phyloP scores from a whole-genome alignment of 1,140 invertebrate species.

The Polyergus mexicanus region DNA sequence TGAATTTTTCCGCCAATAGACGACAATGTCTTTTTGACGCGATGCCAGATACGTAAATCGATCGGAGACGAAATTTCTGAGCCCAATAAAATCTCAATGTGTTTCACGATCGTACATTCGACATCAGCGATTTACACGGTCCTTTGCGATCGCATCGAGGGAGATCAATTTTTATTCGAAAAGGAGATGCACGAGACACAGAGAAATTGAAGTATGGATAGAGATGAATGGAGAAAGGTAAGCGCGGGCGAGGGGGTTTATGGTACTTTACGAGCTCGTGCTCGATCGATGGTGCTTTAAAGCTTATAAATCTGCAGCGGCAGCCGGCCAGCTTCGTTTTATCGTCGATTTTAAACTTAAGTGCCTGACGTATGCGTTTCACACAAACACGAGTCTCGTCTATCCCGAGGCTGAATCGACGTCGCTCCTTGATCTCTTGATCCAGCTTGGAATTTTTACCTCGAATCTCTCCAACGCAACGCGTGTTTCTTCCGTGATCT shows the following conservation, averaged over 20 bases:
- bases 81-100: constrained; percentile 42
- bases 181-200: neutral
- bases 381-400: constrained; percentile 18
- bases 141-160: constrained; percentile 26
- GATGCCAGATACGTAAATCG: constrained; percentile 13
- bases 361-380: constrained; percentile 24
- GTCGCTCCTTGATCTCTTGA: constrained; percentile 23
- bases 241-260: constrained; percentile 40
- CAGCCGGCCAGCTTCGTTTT: constrained; percentile 53
- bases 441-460: neutral
- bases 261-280: constrained; percentile 52
- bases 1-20: constrained; percentile 18
- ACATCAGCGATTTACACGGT: constrained; percentile 9
- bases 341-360: constrained; percentile 52
- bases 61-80: constrained; percentile 2
- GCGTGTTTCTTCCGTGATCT: neutral
- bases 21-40: constrained; percentile 26
- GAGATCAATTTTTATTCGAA: constrained; percentile 52
- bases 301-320: constrained; percentile 65
- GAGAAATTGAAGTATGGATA: neutral
- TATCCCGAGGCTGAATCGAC: neutral
- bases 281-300: constrained; percentile 62
- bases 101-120: constrained; percentile 21
- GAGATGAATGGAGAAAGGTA: neutral
- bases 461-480: neutral